Evolutionary conservation across 2,888 invertebrate genomes (phyloP).

Genomic region (Masnerella sp.): DNA sequence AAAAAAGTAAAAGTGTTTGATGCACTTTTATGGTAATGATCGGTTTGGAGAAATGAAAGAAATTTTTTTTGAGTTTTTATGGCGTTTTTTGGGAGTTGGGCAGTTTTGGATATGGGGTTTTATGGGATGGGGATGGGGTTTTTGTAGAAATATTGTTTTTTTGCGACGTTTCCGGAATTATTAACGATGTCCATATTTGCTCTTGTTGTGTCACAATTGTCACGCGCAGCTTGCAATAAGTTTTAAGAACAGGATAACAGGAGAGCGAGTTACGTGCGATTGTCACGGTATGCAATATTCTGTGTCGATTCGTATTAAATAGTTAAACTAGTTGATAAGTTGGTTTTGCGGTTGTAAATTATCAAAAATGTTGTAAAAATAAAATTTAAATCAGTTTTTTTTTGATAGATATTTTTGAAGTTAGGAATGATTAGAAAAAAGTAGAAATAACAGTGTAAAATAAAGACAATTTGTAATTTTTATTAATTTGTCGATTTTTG

Average conservation of each 20-base stretch:
- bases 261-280: slow-evolving; percentile 11
- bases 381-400: too few species aligned
- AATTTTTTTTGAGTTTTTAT: too few species aligned
- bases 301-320: slow-evolving; percentile 5
- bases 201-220: slow-evolving; percentile 64
- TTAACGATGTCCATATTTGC: slow-evolving; percentile 22
- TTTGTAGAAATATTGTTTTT: neutral
- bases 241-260: slow-evolving; percentile 53
- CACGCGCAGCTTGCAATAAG: slow-evolving; percentile 66
- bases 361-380: too few species aligned
- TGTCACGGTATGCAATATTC: slow-evolving; percentile 26
- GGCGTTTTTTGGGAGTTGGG: neutral
- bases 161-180: slow-evolving; percentile 7
- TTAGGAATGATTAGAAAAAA: too few species aligned
- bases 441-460: too few species aligned
- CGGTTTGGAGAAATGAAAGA: too few species aligned
- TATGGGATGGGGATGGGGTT: neutral
- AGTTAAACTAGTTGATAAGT: slow-evolving; percentile 32
- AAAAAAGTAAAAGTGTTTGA: too few species aligned
- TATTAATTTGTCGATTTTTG: too few species aligned
- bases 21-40: too few species aligned
- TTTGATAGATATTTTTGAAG: too few species aligned
- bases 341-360: slow-evolving; percentile 8
- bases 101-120: neutral
- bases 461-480: too few species aligned